These are phyloP conservation scores for Drosophila athabasca DNA, from an alignment of 1,140 invertebrate genomes.

Conservation along the genomic window DNA sequence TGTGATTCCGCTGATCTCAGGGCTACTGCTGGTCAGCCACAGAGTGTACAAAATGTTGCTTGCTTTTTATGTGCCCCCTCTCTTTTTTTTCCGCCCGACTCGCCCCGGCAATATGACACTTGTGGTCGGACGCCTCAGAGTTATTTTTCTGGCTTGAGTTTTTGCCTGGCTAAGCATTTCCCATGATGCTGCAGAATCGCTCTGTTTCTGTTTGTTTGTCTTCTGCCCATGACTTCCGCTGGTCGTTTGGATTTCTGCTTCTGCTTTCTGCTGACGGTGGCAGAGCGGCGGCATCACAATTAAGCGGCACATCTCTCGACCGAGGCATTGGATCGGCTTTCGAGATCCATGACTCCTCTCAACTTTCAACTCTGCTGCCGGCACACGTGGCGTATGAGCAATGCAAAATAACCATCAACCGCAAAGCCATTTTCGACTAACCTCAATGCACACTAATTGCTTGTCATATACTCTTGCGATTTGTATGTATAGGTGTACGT, in stretches of 20 bases:
- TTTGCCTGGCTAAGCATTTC: slow-evolving; percentile 71
- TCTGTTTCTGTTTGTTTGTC: slow-evolving; percentile 74
- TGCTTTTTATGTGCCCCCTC: slow-evolving; percentile 36
- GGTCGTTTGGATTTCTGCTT: slow-evolving; percentile 41
- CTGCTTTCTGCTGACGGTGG: slow-evolving; percentile 58
- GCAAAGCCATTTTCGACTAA: slow-evolving; percentile 75
- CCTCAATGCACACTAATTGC: slow-evolving; percentile 82
- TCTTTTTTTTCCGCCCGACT: slow-evolving; percentile 50
- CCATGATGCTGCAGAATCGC: slow-evolving; percentile 80
- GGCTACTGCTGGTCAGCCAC: slow-evolving; percentile 55
- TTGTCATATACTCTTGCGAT: slow-evolving; percentile 64
- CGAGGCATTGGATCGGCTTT: slow-evolving; percentile 54
- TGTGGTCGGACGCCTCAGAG: slow-evolving; percentile 62
- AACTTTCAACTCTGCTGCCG: slow-evolving; percentile 66
- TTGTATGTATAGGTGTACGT: slow-evolving; percentile 15
- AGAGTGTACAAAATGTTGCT: slow-evolving; percentile 75
- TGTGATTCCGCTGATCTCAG: slow-evolving; percentile 56
- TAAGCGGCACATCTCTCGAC: slow-evolving; percentile 22
- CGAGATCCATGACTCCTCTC: slow-evolving; percentile 43
- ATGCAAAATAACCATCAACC: slow-evolving; percentile 62
- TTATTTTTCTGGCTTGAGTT: slow-evolving; percentile 36
- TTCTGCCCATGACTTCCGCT: slow-evolving; percentile 79
- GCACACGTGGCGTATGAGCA: slow-evolving; percentile 78
- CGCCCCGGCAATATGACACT: slow-evolving; percentile 75
- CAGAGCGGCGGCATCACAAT: slow-evolving; percentile 28